Conservation (phyloP, 2,797 vertebrate species). For the Cygnus olor region DNA sequence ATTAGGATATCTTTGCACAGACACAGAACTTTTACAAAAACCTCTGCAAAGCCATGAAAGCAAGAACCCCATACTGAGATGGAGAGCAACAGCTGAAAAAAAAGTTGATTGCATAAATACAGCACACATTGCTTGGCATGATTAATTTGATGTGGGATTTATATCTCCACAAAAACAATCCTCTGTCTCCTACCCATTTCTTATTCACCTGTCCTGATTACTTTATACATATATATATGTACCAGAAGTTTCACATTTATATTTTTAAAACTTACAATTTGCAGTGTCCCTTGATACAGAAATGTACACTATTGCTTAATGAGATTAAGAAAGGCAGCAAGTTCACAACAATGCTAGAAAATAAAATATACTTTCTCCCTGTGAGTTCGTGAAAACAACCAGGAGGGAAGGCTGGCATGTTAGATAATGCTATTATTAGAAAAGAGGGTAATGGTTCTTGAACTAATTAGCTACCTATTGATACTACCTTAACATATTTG, state of each 20-base stretch:
- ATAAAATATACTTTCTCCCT: not conserved
- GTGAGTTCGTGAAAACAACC: not conserved
- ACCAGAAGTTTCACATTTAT: not conserved
- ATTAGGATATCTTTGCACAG: not conserved
- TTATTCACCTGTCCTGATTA: not conserved
- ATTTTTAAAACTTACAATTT: not conserved
- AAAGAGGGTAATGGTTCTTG: not conserved
- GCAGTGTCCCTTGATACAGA: not conserved
- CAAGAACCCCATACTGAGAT: not conserved
- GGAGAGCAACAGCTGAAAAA: not conserved
- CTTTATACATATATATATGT: not conserved
- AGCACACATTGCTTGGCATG: not conserved
- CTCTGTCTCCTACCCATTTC: not conserved
- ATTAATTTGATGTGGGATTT: not conserved
- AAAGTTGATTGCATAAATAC: not conserved
- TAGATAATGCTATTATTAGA: not conserved
- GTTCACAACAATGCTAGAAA: not conserved
- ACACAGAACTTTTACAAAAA: not conserved
- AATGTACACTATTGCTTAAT: conserved; percentile 9
- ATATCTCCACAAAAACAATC: not conserved
- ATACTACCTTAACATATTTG: not conserved
- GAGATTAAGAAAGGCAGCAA: not conserved
- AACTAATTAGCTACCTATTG: not conserved
- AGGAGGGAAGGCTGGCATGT: not conserved
- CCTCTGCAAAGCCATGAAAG: not conserved